Conservation (phyloP, 2,888 invertebrate genomes). For the Caradrina clavipalpis region DNA sequence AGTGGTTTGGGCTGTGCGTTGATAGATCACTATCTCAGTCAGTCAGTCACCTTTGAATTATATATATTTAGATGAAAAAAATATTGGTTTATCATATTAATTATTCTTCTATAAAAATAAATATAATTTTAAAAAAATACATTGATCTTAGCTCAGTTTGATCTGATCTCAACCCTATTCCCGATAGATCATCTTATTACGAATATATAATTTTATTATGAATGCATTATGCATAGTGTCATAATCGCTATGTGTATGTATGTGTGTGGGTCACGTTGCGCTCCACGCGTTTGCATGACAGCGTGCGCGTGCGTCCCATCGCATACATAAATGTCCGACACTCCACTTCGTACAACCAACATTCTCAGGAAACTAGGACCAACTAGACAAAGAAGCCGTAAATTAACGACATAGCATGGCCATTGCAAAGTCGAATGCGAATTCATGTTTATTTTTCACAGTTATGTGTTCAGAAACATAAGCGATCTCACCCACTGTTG, state of each 20-base stretch:
- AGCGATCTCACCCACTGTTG: neutral
- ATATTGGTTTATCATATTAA: too few relatives aligned
- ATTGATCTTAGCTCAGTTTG: slow-evolving; percentile 4
- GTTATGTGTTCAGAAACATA: neutral
- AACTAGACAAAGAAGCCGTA: slow-evolving; percentile 30
- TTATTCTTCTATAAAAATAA: too few relatives aligned
- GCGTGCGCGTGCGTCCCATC: slow-evolving; percentile 27
- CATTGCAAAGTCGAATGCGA: neutral
- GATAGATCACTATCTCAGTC: too few relatives aligned
- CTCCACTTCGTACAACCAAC: neutral
- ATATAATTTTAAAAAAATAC: too few relatives aligned
- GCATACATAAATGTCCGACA: neutral
- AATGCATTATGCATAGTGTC: slow-evolving; percentile 27
- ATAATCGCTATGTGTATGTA: slow-evolving; percentile 11
- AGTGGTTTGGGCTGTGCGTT: too few relatives aligned
- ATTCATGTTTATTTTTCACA: neutral
- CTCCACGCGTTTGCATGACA: slow-evolving; percentile 39
- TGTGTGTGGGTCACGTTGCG: slow-evolving; percentile 49
- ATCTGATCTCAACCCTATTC: slow-evolving; percentile 10
- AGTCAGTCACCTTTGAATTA: too few relatives aligned
- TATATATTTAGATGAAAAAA: too few relatives aligned
- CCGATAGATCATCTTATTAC: slow-evolving; percentile 7
- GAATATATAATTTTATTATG: slow-evolving; percentile 15
- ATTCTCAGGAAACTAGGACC: slow-evolving; percentile 22
- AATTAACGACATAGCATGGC: slow-evolving; percentile 14